phyloP scores from a whole-genome alignment of 2,797 vertebrate genomes.

The Hippopotamyrus pictus region DNA sequence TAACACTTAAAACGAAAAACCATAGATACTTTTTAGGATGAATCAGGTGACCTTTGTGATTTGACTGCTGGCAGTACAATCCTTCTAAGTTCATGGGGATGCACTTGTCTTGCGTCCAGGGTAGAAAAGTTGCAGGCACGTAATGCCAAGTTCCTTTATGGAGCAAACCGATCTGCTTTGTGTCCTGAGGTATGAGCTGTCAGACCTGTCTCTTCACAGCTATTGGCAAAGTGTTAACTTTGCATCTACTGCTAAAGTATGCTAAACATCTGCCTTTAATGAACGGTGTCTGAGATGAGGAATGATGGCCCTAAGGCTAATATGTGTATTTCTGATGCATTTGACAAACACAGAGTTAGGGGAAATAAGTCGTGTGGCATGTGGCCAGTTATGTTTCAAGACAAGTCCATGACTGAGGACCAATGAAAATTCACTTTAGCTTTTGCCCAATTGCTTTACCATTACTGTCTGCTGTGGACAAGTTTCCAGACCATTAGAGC shows the following conservation, averaged over 20 bases:
- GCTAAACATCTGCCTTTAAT: neutral
- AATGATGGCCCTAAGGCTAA: neutral
- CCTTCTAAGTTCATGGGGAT: neutral
- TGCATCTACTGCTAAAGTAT: neutral
- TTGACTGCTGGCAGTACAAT: neutral
- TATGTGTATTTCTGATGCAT: neutral
- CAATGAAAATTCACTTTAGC: neutral
- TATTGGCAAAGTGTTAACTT: conserved; percentile 16
- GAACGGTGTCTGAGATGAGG: neutral
- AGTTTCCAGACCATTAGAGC: neutral
- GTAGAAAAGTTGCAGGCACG: conserved; percentile 9
- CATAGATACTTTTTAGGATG: neutral
- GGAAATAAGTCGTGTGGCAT: neutral
- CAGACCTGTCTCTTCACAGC: conserved; percentile 7
- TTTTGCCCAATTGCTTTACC: neutral
- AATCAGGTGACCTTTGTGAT: neutral
- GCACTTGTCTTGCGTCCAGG: neutral
- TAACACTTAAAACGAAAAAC: neutral
- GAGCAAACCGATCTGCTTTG: conserved; percentile 23
- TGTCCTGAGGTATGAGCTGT: neutral
- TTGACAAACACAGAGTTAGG: neutral
- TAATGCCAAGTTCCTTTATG: neutral
- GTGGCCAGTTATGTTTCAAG: neutral
- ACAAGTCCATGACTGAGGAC: neutral
- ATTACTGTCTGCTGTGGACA: neutral